phyloP scores from a whole-genome alignment of 1,140 invertebrate species.

The Tetranychus cinnabarinus region DNA sequence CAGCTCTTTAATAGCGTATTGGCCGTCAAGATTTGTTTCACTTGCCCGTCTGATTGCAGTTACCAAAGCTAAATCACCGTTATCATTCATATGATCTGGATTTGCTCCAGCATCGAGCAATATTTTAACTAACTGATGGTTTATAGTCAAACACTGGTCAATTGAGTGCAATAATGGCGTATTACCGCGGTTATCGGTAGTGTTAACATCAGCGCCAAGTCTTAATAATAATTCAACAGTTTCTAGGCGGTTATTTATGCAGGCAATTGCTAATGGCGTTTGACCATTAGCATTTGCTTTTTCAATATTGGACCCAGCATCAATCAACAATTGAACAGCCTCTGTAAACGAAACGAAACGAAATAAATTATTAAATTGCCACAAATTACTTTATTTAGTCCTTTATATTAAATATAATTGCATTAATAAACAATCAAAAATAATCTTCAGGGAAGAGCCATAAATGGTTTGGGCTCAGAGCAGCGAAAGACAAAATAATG shows the following conservation, averaged over 20 bases:
- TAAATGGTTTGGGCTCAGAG: too few relatives aligned
- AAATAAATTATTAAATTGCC: neutral
- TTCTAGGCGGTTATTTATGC: neutral
- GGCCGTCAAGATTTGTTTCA: constrained; percentile 2
- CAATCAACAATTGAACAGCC: neutral
- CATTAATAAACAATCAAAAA: too few relatives aligned
- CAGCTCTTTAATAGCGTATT: neutral
- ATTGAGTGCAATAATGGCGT: constrained; percentile 56
- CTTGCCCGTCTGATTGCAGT: neutral
- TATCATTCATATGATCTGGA: constrained; percentile 74
- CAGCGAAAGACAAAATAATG: too few relatives aligned
- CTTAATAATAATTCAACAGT: neutral
- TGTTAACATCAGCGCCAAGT: neutral
- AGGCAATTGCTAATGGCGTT: neutral
- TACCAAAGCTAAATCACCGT: constrained; percentile 37
- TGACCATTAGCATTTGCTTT: neutral
- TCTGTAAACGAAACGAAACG: neutral
- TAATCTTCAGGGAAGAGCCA: too few relatives aligned
- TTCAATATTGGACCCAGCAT: neutral
- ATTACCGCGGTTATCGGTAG: neutral
- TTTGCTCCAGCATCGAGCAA: constrained; percentile 78
- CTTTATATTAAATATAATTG: too few relatives aligned
- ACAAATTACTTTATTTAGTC: neutral
- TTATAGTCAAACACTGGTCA: constrained; percentile 71
- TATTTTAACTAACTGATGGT: constrained; percentile 73